Percentiles rank a stretch among this genome's conserved stretches.
Evolutionary conservation across 2,888 invertebrate species (phyloP).

Genomic region (Caenorhabditis auriculariae): DNA sequence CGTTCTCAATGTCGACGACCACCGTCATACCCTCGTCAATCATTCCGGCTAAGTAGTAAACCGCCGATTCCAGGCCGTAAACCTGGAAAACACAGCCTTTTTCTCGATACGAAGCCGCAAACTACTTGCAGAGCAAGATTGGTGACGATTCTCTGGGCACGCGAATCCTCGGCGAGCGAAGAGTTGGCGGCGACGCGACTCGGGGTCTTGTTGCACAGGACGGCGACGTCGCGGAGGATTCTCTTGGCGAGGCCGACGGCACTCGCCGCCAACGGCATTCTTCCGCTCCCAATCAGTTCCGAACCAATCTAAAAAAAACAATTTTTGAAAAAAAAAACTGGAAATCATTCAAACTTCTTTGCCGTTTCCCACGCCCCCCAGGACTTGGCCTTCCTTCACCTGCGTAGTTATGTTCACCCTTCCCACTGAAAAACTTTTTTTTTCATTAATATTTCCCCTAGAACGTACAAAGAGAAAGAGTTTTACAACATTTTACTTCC

Average conservation of each 20-base stretch:
- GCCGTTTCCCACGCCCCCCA: slow-evolving; percentile 24
- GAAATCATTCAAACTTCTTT: slow-evolving; percentile 13
- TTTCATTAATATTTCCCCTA: neutral
- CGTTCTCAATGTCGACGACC: slow-evolving; percentile 56
- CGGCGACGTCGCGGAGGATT: slow-evolving; percentile 28
- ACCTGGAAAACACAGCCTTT: slow-evolving; percentile 14
- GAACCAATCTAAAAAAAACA: slow-evolving; percentile 3
- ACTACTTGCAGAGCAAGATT: slow-evolving; percentile 29
- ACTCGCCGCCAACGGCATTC: slow-evolving; percentile 36
- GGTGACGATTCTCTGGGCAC: slow-evolving; percentile 33
- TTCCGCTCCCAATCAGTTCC: slow-evolving; percentile 29
- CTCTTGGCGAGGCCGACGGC: slow-evolving; percentile 35
- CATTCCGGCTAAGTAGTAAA: slow-evolving; percentile 60
- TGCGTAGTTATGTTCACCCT: slow-evolving; percentile 19
- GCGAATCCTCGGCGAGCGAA: slow-evolving; percentile 17
- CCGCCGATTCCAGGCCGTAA: slow-evolving; percentile 55
- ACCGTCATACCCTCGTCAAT: slow-evolving; percentile 55
- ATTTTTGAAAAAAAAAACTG: neutral
- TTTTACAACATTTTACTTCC: neutral
- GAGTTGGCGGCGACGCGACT: slow-evolving; percentile 12
- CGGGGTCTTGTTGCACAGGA: slow-evolving; percentile 34
- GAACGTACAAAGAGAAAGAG: neutral
- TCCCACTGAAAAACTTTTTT: slow-evolving; percentile 34
- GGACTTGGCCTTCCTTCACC: slow-evolving; percentile 19
- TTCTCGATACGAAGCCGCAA: neutral